Base-by-base conservation (phyloP, 92 coral and sea anemone genomes). In the Phenganax subtilis region DNA sequence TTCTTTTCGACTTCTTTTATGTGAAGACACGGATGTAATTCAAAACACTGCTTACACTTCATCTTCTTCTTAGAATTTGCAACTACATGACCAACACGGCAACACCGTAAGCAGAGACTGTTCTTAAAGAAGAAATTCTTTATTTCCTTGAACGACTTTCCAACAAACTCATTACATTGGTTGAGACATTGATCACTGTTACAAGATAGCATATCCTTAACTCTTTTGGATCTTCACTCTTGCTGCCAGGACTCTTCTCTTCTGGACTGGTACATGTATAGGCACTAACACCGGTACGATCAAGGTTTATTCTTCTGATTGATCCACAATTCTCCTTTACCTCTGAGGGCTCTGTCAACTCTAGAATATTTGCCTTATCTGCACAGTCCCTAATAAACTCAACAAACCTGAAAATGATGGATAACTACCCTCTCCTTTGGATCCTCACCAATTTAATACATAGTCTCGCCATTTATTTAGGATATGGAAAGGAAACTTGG, bases 381-480 rank as follows among this genome's bases (percentile, higher is more conserved):
- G 86, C 81, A 83, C 81, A 83, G 61, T 74, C 73, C 59, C 52
- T 83, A 44, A 74, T 76, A 27, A 76, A 82, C 60, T 58, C 16
- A 75, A 67, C 74, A 63, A 71, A 51, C 68, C 59, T 75, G 11
- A 57, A 64, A 71, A 82, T 30, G 80, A 6, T 14, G 78, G 86
- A 28, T 75, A 86, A 47, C 59, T 51, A 70, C 67, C 75, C 28
- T 82, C 80, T 15, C 88, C 90, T 31, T 85, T 17, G 31, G 82
- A 80, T 12, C 52, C 15, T 63, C 75, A 84, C 31, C 75, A 77
- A 0, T 87, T 68, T 30, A 82, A 63, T 17, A 84, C 85, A 60
- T 29, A 88, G 31, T 74, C 71, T 14, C 88, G 83, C 91, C 90
- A 88, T 51, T 89, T 86, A n/a, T 87, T 82, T 55, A 82, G 89